These are phyloP conservation scores for Eutolmus rufibarbis DNA, from an alignment of 2,888 invertebrate genomes.

Conservation along the genomic window DNA sequence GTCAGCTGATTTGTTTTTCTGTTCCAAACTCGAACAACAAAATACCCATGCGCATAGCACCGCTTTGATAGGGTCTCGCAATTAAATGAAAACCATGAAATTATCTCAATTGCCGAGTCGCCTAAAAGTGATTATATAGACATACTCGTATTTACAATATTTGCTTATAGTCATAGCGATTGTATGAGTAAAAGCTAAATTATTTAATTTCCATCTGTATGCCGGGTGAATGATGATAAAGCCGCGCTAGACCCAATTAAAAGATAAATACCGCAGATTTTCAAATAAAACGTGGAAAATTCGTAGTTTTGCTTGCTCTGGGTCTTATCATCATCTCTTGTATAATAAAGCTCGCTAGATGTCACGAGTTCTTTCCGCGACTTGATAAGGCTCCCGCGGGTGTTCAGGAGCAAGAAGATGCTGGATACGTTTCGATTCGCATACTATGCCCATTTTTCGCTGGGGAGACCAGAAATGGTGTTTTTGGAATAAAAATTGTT, in stretches of 20 bases:
- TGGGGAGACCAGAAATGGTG: not conserved
- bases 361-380: not conserved
- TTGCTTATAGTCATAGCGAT: not conserved
- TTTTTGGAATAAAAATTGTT: not conserved
- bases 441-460: not conserved
- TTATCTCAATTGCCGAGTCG: not conserved
- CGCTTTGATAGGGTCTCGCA: not conserved
- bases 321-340: not conserved
- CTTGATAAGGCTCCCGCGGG: not conserved
- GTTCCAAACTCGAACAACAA: not conserved
- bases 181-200: not conserved
- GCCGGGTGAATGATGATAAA: not conserved
- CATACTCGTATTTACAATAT: not conserved
- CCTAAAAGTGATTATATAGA: not conserved
- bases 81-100: not conserved
- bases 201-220: not conserved
- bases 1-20: not conserved
- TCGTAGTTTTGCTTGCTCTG: not conserved
- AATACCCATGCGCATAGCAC: not conserved
- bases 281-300: constrained; percentile 4
- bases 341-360: not conserved
- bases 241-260: not conserved
- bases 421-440: not conserved
- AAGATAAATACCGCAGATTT: constrained; percentile 19
- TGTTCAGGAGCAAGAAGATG: not conserved